phyloP scores from a whole-genome alignment of 2,888 invertebrate species.

The Bedellia somnulentella region DNA sequence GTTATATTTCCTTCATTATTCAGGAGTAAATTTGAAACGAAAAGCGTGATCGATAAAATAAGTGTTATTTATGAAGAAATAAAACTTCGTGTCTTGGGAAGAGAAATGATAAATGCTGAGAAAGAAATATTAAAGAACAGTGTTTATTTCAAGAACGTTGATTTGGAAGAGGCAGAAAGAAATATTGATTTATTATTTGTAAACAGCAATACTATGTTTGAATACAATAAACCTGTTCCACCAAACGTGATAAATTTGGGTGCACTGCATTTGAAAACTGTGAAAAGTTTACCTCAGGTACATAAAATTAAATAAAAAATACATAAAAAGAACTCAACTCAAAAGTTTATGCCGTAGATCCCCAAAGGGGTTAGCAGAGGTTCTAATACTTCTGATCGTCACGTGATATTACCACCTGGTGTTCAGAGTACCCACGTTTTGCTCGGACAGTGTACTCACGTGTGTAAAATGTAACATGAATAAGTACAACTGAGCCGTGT shows the following conservation, averaged over 20 bases:
- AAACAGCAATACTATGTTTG: neutral
- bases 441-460: too few relatives aligned
- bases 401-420: too few relatives aligned
- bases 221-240: conserved; percentile 1
- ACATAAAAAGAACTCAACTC: too few relatives aligned
- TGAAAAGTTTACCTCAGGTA: neutral
- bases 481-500: too few relatives aligned
- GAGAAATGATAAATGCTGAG: neutral
- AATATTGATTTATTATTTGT: conserved; percentile 2
- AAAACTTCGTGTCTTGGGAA: neutral
- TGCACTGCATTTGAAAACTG: neutral
- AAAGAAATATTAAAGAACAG: neutral
- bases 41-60: conserved; percentile 1
- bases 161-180: neutral
- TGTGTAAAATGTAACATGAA: too few relatives aligned
- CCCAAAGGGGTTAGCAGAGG: too few relatives aligned
- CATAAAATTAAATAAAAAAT: too few relatives aligned
- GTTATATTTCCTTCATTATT: neutral
- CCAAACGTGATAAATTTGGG: conserved; percentile 1
- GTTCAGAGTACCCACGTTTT: too few relatives aligned
- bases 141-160: neutral
- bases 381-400: too few relatives aligned
- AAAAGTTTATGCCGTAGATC: too few relatives aligned
- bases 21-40: neutral
- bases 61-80: neutral